Base-by-base conservation (phyloP, 2,113 vertebrate species). In the Amphilophus citrinellus region DNA sequence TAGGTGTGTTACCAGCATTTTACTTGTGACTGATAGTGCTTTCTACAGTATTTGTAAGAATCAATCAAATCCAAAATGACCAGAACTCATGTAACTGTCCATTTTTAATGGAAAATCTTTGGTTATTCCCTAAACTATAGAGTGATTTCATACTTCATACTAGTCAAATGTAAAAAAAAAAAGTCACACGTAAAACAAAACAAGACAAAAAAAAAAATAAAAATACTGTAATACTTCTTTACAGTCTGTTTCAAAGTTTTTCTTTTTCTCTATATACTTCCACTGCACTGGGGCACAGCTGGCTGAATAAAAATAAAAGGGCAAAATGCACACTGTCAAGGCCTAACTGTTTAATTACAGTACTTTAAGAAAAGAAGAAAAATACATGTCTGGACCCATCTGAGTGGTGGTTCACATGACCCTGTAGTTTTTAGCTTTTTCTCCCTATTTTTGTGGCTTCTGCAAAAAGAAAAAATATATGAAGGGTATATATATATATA, bases 291-390 rank as follows among this genome's bases (percentile, higher is more conserved):
- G 63, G 39, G 22, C 44, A 44, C 63, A 66, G 14, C 39, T 76
- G n/a, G 37, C 56, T 82, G 75, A 22, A 30, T 15, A 61, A 79
- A 79, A 86, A 57, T 24, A 63, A 68, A n/a, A 80, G 53, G 18
- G 27, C 68, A 30, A 71, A 84, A 71, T 57, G 13, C 22, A 57
- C 39, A 59, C 79, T 56, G 78, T 79, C 61, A 37, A 61, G 76
- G 62, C 27, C 83, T 80, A 4, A 14, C 5, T 47, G n/a, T 17
- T 68, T 66, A 24, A 89, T 76, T 22, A 22, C 22, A 22, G 22
- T 90, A 18, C 24, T 77, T 60, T 79, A 88, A 32, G 30, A 84
- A 22, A 22, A 22, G 22, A 22, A 22, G 22, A 57, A 58, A 88
- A 60, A 59, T n/a, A 81, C 39, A 18, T 44, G 53, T 47, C 37